Evolutionary conservation across 2,888 invertebrate genomes (phyloP).

Genomic region (Nemurella pictetii): DNA sequence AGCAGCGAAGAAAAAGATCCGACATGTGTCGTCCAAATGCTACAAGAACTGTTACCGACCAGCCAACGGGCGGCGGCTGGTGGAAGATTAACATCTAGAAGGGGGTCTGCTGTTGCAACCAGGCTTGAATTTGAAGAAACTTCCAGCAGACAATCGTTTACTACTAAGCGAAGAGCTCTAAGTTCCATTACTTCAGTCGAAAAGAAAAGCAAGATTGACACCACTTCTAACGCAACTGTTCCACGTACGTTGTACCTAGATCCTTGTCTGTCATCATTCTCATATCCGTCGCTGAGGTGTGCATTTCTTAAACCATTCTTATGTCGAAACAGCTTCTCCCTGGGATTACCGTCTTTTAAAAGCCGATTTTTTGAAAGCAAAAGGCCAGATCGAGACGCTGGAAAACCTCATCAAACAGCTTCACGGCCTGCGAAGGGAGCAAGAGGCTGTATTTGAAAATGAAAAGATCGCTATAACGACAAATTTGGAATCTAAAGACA

Average conservation of each 20-base stretch:
- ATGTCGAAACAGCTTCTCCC: constrained; percentile 56
- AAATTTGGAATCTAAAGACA: neutral
- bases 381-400: constrained; percentile 57
- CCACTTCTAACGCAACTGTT: neutral
- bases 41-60: neutral
- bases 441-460: constrained; percentile 72
- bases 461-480: constrained; percentile 57
- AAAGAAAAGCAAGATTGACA: neutral
- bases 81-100: neutral
- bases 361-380: constrained; percentile 66
- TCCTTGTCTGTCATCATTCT: neutral
- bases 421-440: constrained; percentile 69
- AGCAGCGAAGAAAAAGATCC: constrained; percentile 12
- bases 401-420: constrained; percentile 68
- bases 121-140: constrained; percentile 15
- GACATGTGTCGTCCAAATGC: constrained; percentile 17
- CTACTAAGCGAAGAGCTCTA: neutral
- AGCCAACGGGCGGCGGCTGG: neutral
- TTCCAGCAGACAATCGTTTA: neutral
- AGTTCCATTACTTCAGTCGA: neutral
- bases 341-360: constrained; percentile 68
- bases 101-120: constrained; percentile 18
- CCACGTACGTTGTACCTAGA: neutral
- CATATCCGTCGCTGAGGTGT: neutral
- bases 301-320: neutral